Percentiles rank a stretch among this genome's conserved stretches.
phyloP scores from a whole-genome alignment of 2,888 invertebrate species.

The Pediacus dermestoides region DNA sequence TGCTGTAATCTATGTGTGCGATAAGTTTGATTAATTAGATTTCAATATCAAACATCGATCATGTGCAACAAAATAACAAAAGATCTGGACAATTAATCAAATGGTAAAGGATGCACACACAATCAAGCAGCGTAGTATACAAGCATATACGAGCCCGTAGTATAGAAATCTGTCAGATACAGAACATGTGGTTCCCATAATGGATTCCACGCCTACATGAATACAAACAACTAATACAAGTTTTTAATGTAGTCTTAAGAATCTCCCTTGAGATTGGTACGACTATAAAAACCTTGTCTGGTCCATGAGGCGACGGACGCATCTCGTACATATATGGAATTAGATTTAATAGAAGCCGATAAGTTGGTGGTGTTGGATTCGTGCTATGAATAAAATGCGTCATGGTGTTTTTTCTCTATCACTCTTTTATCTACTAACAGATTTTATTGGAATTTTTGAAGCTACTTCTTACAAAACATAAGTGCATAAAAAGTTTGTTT shows the following conservation, averaged over 20 bases:
- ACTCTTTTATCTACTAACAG: constrained; percentile 16
- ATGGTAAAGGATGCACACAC: constrained; percentile 5
- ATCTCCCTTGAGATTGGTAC: constrained; percentile 28
- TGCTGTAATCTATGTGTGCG: too few relatives aligned
- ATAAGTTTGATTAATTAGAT: constrained; percentile 32
- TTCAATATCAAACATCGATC: constrained; percentile 32
- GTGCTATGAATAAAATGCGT: constrained; percentile 14
- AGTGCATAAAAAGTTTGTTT: too few relatives aligned
- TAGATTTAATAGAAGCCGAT: constrained; percentile 32
- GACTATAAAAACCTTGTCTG: constrained; percentile 29
- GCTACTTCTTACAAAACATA: too few relatives aligned
- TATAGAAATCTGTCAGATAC: constrained; percentile 36
- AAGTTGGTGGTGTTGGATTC: constrained; percentile 21
- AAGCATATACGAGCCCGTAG: constrained; percentile 15
- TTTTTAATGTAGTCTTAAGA: constrained; percentile 30
- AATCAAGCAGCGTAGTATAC: background rate
- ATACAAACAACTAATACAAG: constrained; percentile 26
- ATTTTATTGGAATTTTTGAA: constrained; percentile 14
- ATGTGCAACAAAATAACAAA: constrained; percentile 24
- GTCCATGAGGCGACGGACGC: constrained; percentile 23
- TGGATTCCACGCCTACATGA: constrained; percentile 34
- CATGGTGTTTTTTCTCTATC: constrained; percentile 3
- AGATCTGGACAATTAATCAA: constrained; percentile 29
- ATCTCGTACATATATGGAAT: constrained; percentile 32
- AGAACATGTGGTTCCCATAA: constrained; percentile 41